Base-by-base conservation (phyloP, 2,888 invertebrate genomes). In the Drosophila borealis region DNA sequence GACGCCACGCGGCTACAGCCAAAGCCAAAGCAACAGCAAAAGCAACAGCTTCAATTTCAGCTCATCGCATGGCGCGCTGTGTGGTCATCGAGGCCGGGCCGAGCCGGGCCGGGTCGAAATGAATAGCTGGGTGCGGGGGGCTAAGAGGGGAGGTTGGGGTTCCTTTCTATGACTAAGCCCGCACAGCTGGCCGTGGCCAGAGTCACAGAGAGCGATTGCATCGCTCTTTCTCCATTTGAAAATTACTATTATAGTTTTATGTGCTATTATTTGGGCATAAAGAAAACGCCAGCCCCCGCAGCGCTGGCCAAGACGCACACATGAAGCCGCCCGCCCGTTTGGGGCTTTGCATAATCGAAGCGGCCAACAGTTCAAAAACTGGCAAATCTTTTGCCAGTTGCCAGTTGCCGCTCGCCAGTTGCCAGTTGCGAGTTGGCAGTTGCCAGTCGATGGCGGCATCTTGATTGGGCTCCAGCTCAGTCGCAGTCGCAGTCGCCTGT, bases 211-310 rank as follows among this genome's bases (percentile, higher is more conserved):
- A 65, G 70, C 81, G 83, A 83, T 83, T 87, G 83, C 83, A 83
- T 83, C 83, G 69, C 83, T 83, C 83, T 83, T 83, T 83, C 83
- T 83, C 87, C 81, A 71, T 84, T 83, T 83, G 83, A 81, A 83
- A 83, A 83, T 87, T 86, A 88, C 83, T 86, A 88, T 85, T 88
- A 85, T 88, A 85, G 86, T 85, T 85, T 88, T 85, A 85, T 88
- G 85, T 86, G 88, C 85, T 83, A 85, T 85, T 85, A 85, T 85
- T 85, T 85, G 86, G 83, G 78, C 80, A 83, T 83, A 87, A 86
- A 85, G 82, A 75, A 75, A 80, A 80, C 81, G 86, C 82, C 82
- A 82, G 69, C 81, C 83, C 82, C 82, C 86, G 82, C 82, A 82
- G 82, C 82, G 82, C 37, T 80, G 70, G 69, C 70, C 81, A 74